These are phyloP conservation scores for Apodemia zela DNA, from an alignment of 2,888 invertebrate genomes.

Conservation along the genomic window DNA sequence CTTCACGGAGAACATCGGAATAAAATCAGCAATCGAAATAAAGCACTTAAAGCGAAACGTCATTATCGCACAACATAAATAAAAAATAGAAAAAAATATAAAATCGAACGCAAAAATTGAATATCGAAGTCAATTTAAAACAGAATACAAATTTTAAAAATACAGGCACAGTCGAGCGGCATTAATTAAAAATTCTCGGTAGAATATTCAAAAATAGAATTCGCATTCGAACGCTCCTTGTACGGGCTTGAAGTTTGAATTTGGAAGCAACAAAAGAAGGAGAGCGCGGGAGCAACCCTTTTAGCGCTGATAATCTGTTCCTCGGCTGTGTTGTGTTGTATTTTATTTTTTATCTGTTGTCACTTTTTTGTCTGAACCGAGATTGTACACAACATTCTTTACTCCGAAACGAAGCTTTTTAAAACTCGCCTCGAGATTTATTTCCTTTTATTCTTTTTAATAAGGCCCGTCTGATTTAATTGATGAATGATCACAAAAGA, in stretches of 20 bases:
- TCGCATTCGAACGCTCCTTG: conserved; percentile 79
- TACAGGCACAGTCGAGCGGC: conserved; percentile 74
- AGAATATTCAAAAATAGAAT: conserved; percentile 81
- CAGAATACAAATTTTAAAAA: conserved; percentile 78
- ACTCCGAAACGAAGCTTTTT: conserved; percentile 79
- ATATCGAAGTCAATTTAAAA: conserved; percentile 78
- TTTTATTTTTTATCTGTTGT: conserved; percentile 76
- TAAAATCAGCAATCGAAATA: conserved; percentile 80
- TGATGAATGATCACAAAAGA: conserved; percentile 72
- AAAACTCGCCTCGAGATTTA: conserved; percentile 66
- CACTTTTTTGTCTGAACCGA: conserved; percentile 78
- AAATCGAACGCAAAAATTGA: conserved; percentile 79
- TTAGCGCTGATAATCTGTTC: conserved; percentile 81
- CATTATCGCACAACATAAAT: conserved; percentile 80
- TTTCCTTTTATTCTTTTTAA: conserved; percentile 71
- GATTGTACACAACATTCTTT: conserved; percentile 81
- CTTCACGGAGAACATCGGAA: conserved; percentile 77
- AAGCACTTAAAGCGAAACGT: conserved; percentile 80
- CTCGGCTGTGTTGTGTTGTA: conserved; percentile 68
- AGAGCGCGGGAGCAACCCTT: conserved; percentile 80
- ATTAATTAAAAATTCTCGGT: conserved; percentile 81
- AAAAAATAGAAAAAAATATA: conserved; percentile 61
- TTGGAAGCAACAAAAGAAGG: conserved; percentile 78
- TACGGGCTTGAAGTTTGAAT: conserved; percentile 77
- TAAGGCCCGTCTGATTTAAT: conserved; percentile 58